Base-by-base conservation (phyloP, 2,888 invertebrate genomes). In the Theretra japonica region DNA sequence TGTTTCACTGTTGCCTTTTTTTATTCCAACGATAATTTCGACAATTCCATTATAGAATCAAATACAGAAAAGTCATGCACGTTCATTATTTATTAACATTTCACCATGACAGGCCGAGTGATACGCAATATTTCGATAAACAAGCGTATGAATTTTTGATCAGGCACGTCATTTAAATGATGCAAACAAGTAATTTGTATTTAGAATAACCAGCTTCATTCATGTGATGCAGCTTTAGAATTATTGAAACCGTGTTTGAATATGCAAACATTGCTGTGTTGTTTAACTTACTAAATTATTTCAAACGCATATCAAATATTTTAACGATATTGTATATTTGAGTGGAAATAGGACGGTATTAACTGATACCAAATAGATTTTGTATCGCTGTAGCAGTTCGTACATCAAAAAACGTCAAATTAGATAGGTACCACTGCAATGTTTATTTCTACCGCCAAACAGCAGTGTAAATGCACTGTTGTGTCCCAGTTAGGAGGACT, bases 71-170 rank as follows among this genome's bases (percentile, higher is more conserved):
- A n/a, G 53, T n/a, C 6, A n/a, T 53, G 8, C 48, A 48, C 23
- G 23, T 0, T n/a, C 30, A 59, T 33, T 21, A 4, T 15, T 62
- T 33, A 62, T 59, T 25, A 59, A 65, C 41, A 65, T 65, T 65
- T 48, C 23, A 41, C 41, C 48, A 41, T 65, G 65, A 65, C 65
- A 23, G 33, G 65, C 23, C 41, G 65, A 65, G 41, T 65, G 33
- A 23, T 41, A 17, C 15, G 41, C 65, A 65, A 65, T 65, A 68
- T 68, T n/a, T n/a, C n/a, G 23, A n/a, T 25, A 58, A 17, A 58
- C 25, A 62, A 25, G 23, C 65, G 23, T 48, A 48, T 65, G 48
- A 65, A 65, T 65, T 23, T 65, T 65, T 65, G 23, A 65, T 65
- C 0, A 21, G n/a, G 4, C 0, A 23, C 8, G 58, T 25, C 17